Conservation (phyloP, 1,140 invertebrate genomes). For the Drosophila varians region DNA sequence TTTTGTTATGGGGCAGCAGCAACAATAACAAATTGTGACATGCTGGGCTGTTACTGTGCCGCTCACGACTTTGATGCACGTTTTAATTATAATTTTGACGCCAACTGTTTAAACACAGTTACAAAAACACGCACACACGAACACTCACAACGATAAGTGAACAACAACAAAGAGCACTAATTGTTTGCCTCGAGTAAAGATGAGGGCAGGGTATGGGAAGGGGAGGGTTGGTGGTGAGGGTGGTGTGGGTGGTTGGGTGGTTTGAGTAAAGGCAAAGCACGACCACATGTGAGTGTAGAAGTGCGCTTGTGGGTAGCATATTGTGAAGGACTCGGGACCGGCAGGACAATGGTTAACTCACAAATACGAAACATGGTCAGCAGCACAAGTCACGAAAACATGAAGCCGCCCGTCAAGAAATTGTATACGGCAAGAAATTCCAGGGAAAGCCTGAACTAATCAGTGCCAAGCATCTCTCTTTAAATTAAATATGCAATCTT, state of each 20-base stretch:
- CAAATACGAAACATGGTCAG: conserved; percentile 49
- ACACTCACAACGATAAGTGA: conserved; percentile 15
- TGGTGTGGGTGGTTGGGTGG: neutral
- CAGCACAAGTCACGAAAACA: conserved; percentile 50
- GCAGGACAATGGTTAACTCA: conserved; percentile 60
- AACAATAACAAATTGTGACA: conserved; percentile 68
- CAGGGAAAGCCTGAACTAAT: neutral
- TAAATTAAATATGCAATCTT: conserved; percentile 2
- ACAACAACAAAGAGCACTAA: conserved; percentile 30
- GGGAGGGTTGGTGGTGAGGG: neutral
- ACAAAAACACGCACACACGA: conserved; percentile 17
- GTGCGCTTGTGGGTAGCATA: neutral
- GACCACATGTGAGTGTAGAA: conserved; percentile 4
- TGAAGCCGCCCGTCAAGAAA: conserved; percentile 2
- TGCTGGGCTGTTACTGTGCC: conserved; percentile 66
- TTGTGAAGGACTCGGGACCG: conserved; percentile 10
- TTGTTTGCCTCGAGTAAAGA: conserved; percentile 28
- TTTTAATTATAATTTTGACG: conserved; percentile 82
- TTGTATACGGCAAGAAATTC: conserved; percentile 33
- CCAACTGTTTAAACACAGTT: conserved; percentile 75
- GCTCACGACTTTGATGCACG: conserved; percentile 75
- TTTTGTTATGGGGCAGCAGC: conserved; percentile 30
- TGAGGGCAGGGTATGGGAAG: no score
- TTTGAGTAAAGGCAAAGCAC: conserved; percentile 3
- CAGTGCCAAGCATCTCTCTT: neutral